phyloP scores from a whole-genome alignment of 2,797 vertebrate species.

The Gymnothorax javanicus region DNA sequence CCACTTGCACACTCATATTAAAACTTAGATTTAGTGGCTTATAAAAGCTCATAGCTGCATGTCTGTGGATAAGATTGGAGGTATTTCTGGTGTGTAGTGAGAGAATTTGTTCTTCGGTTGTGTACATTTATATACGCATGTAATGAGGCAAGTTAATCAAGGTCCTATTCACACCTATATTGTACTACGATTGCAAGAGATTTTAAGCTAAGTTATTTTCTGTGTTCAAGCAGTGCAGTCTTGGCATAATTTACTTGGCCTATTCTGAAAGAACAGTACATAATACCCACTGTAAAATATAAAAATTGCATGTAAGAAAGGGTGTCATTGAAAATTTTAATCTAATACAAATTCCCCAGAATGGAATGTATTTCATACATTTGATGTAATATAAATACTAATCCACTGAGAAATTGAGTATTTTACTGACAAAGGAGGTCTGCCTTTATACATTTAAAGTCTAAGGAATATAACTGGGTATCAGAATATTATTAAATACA shows the following conservation, averaged over 20 bases:
- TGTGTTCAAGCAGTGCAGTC: neutral
- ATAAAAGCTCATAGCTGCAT: neutral
- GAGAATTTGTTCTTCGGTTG: neutral
- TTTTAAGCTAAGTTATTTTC: neutral
- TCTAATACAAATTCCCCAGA: constrained; percentile 14
- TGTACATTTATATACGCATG: neutral
- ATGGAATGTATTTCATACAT: constrained; percentile 18
- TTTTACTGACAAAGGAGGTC: neutral
- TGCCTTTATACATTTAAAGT: constrained; percentile 20
- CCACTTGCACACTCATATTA: neutral
- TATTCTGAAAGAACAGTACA: neutral
- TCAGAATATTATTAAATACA: neutral
- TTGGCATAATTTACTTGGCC: neutral
- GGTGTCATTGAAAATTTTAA: constrained; percentile 3
- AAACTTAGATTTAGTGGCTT: neutral
- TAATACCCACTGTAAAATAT: constrained; percentile 21
- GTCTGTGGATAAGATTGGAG: neutral
- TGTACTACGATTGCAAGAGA: neutral
- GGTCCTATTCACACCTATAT: neutral
- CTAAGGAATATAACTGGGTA: neutral
- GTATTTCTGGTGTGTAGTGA: neutral
- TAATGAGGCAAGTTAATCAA: neutral
- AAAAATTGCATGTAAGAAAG: neutral
- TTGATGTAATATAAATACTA: constrained; percentile 43
- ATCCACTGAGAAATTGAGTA: neutral